Evolutionary conservation across 1,140 invertebrate genomes (phyloP).

Genomic region (Apis florea): DNA sequence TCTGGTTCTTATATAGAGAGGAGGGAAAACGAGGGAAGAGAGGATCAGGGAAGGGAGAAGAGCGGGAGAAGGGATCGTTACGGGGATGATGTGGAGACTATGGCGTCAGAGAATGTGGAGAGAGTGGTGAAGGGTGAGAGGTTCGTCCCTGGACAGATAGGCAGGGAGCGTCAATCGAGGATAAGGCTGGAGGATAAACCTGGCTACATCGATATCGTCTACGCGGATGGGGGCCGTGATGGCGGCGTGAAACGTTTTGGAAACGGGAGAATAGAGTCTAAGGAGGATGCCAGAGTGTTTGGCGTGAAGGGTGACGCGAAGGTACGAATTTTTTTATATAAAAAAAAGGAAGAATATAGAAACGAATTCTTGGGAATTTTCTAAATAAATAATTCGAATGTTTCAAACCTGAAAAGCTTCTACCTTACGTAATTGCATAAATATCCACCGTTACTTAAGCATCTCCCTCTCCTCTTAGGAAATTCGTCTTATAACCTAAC

Average conservation of each 20-base stretch:
- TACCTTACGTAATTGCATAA: too few relatives aligned
- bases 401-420: too few relatives aligned
- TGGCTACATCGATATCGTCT: constrained; percentile 75
- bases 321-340: constrained; percentile 46
- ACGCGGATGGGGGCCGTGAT: constrained; percentile 63
- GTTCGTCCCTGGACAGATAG: background rate
- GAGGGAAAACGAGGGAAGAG: too few relatives aligned
- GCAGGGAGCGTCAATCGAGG: constrained; percentile 4
- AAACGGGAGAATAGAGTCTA: constrained; percentile 64
- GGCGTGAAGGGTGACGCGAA: constrained; percentile 69
- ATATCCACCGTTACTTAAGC: too few relatives aligned
- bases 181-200: constrained; percentile 59
- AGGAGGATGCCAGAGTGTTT: constrained; percentile 62
- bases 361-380: too few relatives aligned
- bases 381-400: too few relatives aligned
- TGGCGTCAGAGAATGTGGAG: constrained; percentile 50
- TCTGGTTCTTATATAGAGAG: fast-evolving
- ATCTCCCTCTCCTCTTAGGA: too few relatives aligned
- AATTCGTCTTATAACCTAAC: too few relatives aligned
- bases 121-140: constrained; percentile 11
- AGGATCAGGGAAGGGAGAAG: background rate
- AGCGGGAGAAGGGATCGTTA: background rate
- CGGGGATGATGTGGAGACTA: constrained; percentile 14
- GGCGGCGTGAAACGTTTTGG: constrained; percentile 63
- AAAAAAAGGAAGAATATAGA: too few relatives aligned